Percentiles rank a stretch among this genome's conserved stretches.
phyloP scores from a whole-genome alignment of 1,140 invertebrate genomes.

The Triops longicaudatus region DNA sequence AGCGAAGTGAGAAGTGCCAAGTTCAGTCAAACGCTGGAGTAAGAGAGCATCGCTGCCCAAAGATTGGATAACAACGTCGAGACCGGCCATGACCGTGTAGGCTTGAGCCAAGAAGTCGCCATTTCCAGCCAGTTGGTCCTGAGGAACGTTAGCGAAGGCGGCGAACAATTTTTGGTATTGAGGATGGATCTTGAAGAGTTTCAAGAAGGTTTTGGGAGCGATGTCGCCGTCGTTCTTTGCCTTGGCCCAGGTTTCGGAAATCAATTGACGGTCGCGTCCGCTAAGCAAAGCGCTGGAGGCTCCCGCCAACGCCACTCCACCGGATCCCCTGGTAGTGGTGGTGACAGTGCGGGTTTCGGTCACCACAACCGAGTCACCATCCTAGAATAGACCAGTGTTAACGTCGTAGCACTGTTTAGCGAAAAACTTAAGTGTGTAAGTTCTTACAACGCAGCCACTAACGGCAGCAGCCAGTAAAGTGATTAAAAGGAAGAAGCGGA shows the following conservation, averaged over 20 bases:
- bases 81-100: conserved; percentile 47
- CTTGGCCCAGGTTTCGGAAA: conserved; percentile 15
- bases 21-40: background rate
- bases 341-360: background rate
- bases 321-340: background rate
- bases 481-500: no score
- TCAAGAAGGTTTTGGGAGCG: background rate
- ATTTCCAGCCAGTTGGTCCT: conserved; percentile 47
- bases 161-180: conserved; percentile 51
- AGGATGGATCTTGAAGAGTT: conserved; percentile 50
- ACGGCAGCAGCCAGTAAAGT: no score
- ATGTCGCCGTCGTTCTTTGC: conserved; percentile 19
- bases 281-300: background rate
- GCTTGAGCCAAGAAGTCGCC: conserved; percentile 58
- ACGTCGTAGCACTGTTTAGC: no score
- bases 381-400: no score
- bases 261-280: background rate
- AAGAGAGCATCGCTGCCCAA: conserved; percentile 16
- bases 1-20: conserved; percentile 23
- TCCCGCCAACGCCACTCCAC: background rate
- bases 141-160: conserved; percentile 47
- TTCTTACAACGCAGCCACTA: no score
- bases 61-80: conserved; percentile 23
- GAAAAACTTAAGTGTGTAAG: no score
- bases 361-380: no score